Base-by-base conservation (phyloP, 2,888 invertebrate genomes). In the Sinopyrophorus schimmeli region DNA sequence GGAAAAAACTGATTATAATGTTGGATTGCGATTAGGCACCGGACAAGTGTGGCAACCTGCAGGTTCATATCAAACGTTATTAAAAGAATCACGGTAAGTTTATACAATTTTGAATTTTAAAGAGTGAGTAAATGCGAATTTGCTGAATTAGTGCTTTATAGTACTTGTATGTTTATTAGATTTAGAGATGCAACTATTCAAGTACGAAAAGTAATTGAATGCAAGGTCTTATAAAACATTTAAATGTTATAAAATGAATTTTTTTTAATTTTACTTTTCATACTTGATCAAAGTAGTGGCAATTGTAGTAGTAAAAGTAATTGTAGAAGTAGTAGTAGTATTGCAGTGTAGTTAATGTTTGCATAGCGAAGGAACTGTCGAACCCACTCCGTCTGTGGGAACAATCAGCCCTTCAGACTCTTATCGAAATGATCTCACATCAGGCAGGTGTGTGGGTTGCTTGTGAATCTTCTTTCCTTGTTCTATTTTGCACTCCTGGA, bases 1-100 rank as follows among this genome's bases (percentile, higher is more conserved):
- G 89, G 86, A 85, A 66, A 83, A 83, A 57, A 83, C 83, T 55
- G 81, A 83, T 50, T 85, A 87, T 61, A 82, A 82, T 30, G 80
- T 82, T 52, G 84, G 87, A 4, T 71, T 81, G 18, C 74, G 87
- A 47, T 75, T 82, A 60, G 85, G 85, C 3, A 79, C 82, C 11
- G 80, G 77, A 61, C 81, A 82, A 76, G 80, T 87, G 64, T 88
- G 80, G 79, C 77, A 80, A 55, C 76, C 76, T 2, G 69, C 71
- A 48, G 73, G 65, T 53, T 76, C 72, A 24, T 75, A 65, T 50
- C 68, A 70, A 14, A 64, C 63, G 5, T 58, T 74, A 6, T 54
- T 74, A 26, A 56, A 61, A 37, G 62, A 68, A 48, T 61, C 67
- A 12, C 59, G 57, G 73, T 74, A 67, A 67, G 69, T 61, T 38